A percentile compares a stretch with the other conserved stretches of the same genome.
These are phyloP conservation scores for Nephotettix cincticeps DNA, from an alignment of 1,140 invertebrate species.

Conservation along the genomic window DNA sequence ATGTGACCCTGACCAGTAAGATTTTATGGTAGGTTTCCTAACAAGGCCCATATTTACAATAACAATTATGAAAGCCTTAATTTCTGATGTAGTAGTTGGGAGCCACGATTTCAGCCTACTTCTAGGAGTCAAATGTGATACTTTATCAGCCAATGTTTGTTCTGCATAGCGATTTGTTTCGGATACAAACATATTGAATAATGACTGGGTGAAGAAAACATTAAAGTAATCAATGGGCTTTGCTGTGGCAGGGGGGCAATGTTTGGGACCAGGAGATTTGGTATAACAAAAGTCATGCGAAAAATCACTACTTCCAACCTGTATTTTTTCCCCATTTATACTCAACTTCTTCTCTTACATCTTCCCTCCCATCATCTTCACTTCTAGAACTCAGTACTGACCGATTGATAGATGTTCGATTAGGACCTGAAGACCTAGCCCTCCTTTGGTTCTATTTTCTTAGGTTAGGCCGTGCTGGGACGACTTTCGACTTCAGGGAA, in stretches of 20 bases:
- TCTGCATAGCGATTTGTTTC: background rate
- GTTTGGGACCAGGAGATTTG: background rate
- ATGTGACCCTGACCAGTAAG: background rate
- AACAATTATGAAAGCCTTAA: background rate
- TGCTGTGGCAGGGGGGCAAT: background rate
- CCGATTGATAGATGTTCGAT: background rate
- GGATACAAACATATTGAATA: background rate
- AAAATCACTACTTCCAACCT: background rate
- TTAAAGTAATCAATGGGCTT: background rate
- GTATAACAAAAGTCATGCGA: background rate
- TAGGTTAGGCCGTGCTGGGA: background rate
- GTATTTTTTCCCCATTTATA: background rate
- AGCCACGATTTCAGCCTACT: background rate
- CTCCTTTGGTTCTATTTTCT: background rate
- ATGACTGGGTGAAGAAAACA: background rate
- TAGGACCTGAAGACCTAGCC: background rate
- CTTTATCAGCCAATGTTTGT: background rate
- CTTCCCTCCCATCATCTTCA: background rate
- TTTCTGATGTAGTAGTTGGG: background rate
- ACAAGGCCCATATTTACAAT: slow-evolving; percentile 8
- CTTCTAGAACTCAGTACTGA: background rate
- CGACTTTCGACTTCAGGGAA: background rate
- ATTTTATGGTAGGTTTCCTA: background rate
- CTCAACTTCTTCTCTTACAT: background rate
- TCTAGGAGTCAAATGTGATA: background rate